These are phyloP conservation scores for Coregonus clupeaformis DNA, from an alignment of 2,113 vertebrate genomes.

Conservation along the genomic window DNA sequence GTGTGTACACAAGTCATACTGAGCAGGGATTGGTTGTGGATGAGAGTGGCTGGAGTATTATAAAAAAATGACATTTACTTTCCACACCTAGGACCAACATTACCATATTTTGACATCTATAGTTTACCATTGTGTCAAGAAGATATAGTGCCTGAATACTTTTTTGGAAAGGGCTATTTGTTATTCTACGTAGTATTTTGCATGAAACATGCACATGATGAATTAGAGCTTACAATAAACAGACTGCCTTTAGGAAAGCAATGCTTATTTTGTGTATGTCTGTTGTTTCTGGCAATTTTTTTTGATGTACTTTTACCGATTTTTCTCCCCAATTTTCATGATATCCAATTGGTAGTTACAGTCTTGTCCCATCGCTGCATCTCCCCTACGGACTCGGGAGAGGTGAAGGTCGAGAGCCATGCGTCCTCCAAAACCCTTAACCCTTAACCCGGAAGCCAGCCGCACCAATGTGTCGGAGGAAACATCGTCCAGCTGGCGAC, in stretches of 20 bases:
- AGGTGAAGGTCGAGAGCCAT: no score
- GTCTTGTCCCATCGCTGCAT: no score
- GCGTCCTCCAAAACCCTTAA: no score
- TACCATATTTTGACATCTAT: constrained; percentile 18
- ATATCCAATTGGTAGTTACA: no score
- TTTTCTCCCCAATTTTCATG: no score
- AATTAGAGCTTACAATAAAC: constrained; percentile 38
- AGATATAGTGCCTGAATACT: constrained; percentile 45
- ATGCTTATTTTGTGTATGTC: constrained; percentile 9
- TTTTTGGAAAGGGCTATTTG: constrained; percentile 50
- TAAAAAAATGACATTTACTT: not conserved
- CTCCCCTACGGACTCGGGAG: no score
- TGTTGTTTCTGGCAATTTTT: not conserved
- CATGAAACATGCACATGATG: constrained; percentile 33
- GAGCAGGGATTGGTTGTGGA: constrained; percentile 8
- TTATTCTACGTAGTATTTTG: constrained; percentile 47
- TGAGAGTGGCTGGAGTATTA: constrained; percentile 1
- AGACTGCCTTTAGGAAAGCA: constrained; percentile 13
- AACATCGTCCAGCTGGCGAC: no score
- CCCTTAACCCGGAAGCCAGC: no score
- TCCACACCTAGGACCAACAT: constrained; percentile 17
- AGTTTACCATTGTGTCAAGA: constrained; percentile 57
- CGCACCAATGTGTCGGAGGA: no score
- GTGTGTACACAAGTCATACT: not conserved
- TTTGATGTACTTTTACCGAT: no score